Conservation (phyloP, 2,888 invertebrate genomes). For the Spicauda simplicius region DNA sequence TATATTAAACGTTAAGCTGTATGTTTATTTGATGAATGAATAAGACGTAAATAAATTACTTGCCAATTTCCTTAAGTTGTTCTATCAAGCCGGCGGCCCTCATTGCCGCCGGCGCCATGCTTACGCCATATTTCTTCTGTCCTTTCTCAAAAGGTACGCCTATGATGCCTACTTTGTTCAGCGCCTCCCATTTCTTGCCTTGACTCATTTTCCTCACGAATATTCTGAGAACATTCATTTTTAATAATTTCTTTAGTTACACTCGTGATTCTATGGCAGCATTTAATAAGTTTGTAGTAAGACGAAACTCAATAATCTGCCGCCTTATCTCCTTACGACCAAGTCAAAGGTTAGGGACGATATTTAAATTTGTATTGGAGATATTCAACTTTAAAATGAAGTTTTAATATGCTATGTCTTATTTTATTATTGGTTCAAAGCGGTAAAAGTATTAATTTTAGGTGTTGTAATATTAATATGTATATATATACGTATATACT, state of each 20-base stretch:
- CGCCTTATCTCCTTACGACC: conserved; percentile 22
- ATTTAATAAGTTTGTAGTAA: not conserved
- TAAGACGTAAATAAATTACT: conserved; percentile 41
- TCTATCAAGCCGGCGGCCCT: conserved; percentile 87
- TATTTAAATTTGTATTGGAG: not conserved
- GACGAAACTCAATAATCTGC: conserved; percentile 22
- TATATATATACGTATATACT: too few species aligned
- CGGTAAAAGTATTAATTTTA: too few species aligned
- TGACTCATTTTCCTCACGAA: conserved; percentile 68
- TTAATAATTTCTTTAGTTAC: conserved; percentile 36
- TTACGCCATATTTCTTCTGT: conserved; percentile 89
- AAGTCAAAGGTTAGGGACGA: conserved; percentile 40
- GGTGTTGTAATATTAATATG: too few species aligned
- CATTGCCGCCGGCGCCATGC: conserved; percentile 88
- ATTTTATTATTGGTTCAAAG: not conserved
- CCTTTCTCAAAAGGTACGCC: conserved; percentile 94
- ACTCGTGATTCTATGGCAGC: not conserved
- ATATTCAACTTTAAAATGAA: not conserved
- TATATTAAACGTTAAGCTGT: too few species aligned
- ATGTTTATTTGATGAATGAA: not conserved
- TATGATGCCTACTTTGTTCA: conserved; percentile 87
- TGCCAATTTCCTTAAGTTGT: conserved; percentile 86
- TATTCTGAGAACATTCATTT: conserved; percentile 69
- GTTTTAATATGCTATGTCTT: not conserved
- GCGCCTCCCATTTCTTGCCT: conserved; percentile 58